phyloP scores from a whole-genome alignment of 2,797 vertebrate genomes.

The Malacoctenus gilli region DNA sequence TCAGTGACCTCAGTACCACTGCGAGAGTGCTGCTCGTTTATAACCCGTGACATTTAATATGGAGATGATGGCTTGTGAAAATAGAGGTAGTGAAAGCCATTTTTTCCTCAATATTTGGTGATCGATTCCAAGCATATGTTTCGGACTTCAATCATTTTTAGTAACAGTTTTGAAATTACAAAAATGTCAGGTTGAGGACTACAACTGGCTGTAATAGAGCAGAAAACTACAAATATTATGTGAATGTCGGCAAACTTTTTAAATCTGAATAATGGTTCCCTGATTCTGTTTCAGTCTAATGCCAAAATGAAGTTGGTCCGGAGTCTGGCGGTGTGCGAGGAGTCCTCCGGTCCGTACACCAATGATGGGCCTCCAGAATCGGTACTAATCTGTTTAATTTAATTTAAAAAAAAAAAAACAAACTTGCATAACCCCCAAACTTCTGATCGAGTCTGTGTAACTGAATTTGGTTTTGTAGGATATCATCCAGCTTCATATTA shows the following conservation, averaged over 20 bases:
- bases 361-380: slow-evolving; percentile 89
- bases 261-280: too few species aligned
- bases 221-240: too few species aligned
- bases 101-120: too few species aligned
- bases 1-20: slow-evolving; percentile 10
- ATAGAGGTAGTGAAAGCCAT: too few species aligned
- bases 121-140: too few species aligned
- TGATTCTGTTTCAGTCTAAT: slow-evolving; percentile 87
- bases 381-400: slow-evolving; percentile 69
- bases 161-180: too few species aligned
- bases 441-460: too few species aligned
- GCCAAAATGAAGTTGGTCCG: slow-evolving; percentile 97
- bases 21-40: background rate
- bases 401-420: too few species aligned
- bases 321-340: slow-evolving; percentile 97
- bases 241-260: too few species aligned
- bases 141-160: too few species aligned
- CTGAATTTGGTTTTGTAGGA: slow-evolving; percentile 80
- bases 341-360: slow-evolving; percentile 89
- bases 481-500: slow-evolving; percentile 96
- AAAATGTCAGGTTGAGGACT: too few species aligned
- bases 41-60: background rate
- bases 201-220: too few species aligned
- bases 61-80: background rate
- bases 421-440: slow-evolving; percentile 1